Evolutionary conservation across 2,888 invertebrate species (phyloP), one percentile per base, ranked within the genome.

Genomic region (Nasonia oneida): DNA sequence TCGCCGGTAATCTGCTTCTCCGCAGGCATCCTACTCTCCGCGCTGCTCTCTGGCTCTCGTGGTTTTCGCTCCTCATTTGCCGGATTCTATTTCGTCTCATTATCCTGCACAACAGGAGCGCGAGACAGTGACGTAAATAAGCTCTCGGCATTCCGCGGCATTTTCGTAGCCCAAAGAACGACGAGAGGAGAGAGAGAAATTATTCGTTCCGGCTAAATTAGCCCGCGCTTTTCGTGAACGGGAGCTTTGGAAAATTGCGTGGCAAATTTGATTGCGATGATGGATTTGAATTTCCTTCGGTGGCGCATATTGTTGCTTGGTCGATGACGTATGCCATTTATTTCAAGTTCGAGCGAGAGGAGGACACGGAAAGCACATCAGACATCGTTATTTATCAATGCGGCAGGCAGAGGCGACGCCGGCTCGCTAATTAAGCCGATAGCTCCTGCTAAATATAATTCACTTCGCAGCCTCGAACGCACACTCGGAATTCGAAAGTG

Each of bases 21-120:
- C 37, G 70, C 50, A 80, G 80, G 70, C 75, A 53, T 74, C 50
- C 74, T 14, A 6, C 33, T 10, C 10, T 12, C 10, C 23, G 4
- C 76, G 12, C 77, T 71, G 81, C 50, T 64, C 75, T 70, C 57
- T 29, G 75, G 81, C 75, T 39, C 50, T 50, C 50, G 14, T 47
- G 47, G 42, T 67, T 74, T 70, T 77, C 71, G 47, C 77, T 61
- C 79, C 73, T 77, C 70, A n/a, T 82, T 70, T 50, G 70, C 23
- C 10, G 75, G 50, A 39, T 85, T 57, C 50, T 70, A 57, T 77
- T 81, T 83, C 76, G 64, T 82, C 84, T 76, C 73, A 47, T 78
- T 79, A 80, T 80, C 84, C 61, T 57, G 78, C 50, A 50, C 33
- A 71, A 75, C 37, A 73, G 71, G 14, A 23, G 50, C 12, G 8